A percentile compares a stretch with the other conserved stretches of the same genome.
phyloP scores from a whole-genome alignment of 2,888 invertebrate genomes.

The Gortyna flavago region DNA sequence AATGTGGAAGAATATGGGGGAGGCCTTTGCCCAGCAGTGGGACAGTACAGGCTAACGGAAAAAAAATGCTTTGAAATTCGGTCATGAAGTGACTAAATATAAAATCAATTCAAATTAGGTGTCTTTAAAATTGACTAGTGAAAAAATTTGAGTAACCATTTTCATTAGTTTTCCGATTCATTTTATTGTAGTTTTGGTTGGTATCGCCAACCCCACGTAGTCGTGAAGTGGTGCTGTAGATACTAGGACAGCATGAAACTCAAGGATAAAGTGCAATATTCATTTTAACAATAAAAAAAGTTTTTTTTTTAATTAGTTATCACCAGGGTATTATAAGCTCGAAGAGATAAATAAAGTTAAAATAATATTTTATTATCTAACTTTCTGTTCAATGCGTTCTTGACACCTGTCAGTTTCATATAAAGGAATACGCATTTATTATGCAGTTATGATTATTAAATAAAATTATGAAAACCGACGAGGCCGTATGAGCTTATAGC shows the following conservation, averaged over 20 bases:
- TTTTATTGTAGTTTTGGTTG: background rate
- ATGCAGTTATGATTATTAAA: no score
- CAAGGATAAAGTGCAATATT: slow-evolving; percentile 3
- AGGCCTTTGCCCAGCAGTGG: no score
- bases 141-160: background rate
- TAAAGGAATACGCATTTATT: no score
- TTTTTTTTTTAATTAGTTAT: background rate
- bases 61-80: background rate
- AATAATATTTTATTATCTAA: background rate
- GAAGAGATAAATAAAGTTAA: background rate
- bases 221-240: slow-evolving; percentile 3
- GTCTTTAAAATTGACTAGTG: background rate
- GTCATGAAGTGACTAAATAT: background rate
- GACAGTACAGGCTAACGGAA: no score
- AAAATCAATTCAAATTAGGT: background rate
- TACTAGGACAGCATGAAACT: slow-evolving; percentile 25
- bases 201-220: slow-evolving; percentile 11
- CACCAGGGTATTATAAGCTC: background rate
- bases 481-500: no score
- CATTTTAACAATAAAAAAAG: background rate
- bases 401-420: no score
- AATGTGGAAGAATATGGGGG: no score
- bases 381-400: background rate
- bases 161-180: background rate
- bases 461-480: no score